These are phyloP conservation scores for Sebastes matsubarae DNA, from an alignment of 2,797 vertebrate genomes.

Conservation along the genomic window DNA sequence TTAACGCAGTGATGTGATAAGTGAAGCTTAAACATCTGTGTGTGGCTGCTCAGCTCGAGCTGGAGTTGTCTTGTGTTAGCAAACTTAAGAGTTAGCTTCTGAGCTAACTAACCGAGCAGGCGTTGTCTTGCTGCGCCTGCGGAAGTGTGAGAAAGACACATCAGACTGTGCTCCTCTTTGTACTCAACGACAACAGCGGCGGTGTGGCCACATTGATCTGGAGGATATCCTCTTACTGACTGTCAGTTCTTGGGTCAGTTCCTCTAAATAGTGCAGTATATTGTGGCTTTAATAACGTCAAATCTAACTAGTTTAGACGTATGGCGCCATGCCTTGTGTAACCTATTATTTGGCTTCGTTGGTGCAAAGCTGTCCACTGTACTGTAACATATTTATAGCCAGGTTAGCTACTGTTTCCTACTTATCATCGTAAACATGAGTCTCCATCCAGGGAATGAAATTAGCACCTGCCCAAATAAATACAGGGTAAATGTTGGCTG, in stretches of 20 bases:
- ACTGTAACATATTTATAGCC: conserved; percentile 4
- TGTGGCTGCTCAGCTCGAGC: not conserved
- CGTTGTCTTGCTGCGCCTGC: conserved; percentile 76
- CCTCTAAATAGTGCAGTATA: not conserved
- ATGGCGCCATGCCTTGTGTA: conserved; percentile 13
- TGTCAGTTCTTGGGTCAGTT: not conserved
- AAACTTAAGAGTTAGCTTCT: conserved; percentile 54
- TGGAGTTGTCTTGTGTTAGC: not conserved
- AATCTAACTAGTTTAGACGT: not conserved
- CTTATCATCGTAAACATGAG: no score
- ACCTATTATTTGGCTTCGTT: conserved; percentile 36
- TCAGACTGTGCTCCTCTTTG: conserved; percentile 47
- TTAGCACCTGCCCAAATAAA: no score
- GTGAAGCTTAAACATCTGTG: accelerated
- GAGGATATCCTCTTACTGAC: not conserved
- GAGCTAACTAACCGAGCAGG: conserved; percentile 65
- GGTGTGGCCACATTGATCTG: conserved; percentile 25
- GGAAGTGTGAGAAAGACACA: conserved; percentile 64
- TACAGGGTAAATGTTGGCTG: no score
- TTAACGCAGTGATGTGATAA: accelerated
- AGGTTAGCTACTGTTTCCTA: not conserved
- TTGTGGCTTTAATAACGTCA: not conserved
- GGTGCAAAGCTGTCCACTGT: not conserved
- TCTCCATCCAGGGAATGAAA: no score
- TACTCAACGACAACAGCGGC: conserved; percentile 24